Conservation (phyloP, 2,888 invertebrate genomes). For the Peribatodes rhomboidaria region DNA sequence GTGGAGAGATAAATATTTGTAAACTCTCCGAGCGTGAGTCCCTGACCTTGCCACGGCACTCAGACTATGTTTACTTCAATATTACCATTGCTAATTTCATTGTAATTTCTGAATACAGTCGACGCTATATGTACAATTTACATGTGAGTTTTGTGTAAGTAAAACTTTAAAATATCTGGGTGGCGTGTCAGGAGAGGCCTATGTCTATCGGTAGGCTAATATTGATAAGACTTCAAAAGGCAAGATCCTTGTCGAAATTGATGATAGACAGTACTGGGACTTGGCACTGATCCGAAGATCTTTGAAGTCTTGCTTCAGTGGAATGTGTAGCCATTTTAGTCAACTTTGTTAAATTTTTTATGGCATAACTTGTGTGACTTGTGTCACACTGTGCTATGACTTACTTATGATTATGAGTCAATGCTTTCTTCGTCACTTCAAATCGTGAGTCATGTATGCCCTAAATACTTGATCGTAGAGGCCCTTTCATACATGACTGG, state of each 20-base stretch:
- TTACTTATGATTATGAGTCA: slow-evolving; percentile 34
- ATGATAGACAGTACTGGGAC: neutral
- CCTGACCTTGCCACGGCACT: slow-evolving; percentile 65
- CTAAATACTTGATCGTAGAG: slow-evolving; percentile 32
- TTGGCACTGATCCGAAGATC: neutral
- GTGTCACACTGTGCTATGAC: too few species aligned
- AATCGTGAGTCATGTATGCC: slow-evolving; percentile 38
- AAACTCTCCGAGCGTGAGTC: slow-evolving; percentile 63
- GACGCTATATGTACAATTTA: neutral
- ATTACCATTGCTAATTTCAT: slow-evolving; percentile 45
- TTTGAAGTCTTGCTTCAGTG: neutral
- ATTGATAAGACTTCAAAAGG: neutral
- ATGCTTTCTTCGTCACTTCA: slow-evolving; percentile 32
- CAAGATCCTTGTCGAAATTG: neutral
- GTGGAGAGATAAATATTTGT: slow-evolving; percentile 83
- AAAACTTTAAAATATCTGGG: neutral
- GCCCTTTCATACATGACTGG: slow-evolving; percentile 61
- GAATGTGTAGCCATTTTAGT: neutral
- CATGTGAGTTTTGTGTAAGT: neutral
- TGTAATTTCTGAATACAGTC: slow-evolving; percentile 25
- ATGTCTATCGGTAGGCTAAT: neutral
- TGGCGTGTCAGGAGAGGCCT: neutral
- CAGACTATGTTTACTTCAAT: slow-evolving; percentile 37
- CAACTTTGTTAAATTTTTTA: slow-evolving; percentile 12
- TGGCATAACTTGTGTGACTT: slow-evolving; percentile 10